Conservation (phyloP, 1,140 invertebrate species). For the Sitophilus oryzae region DNA sequence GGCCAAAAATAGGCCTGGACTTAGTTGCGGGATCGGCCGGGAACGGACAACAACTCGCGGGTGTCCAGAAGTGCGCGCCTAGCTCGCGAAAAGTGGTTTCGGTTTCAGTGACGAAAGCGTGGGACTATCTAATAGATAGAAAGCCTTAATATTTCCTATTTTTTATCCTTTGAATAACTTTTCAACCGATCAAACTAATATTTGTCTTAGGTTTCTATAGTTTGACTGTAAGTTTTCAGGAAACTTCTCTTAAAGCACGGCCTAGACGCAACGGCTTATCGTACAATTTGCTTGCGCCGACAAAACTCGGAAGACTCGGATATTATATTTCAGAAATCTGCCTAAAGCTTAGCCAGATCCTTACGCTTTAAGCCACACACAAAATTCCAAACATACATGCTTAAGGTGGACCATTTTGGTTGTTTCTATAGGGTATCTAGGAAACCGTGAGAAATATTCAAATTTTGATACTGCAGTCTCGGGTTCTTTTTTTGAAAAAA, state of each 20-base stretch:
- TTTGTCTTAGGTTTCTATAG: background rate
- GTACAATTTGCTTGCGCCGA: no score
- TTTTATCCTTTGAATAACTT: background rate
- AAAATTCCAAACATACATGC: no score
- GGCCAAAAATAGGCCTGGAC: slow-evolving; percentile 19
- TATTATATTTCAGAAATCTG: no score
- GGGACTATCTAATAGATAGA: background rate
- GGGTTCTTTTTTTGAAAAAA: no score
- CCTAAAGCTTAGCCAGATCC: background rate
- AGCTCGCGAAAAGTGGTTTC: slow-evolving; percentile 23
- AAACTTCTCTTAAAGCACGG: background rate
- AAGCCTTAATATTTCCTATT: background rate
- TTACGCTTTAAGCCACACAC: no score
- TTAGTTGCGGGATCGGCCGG: slow-evolving; percentile 23
- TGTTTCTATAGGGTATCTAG: no score
- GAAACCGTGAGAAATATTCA: no score
- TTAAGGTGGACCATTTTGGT: no score
- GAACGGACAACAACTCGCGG: slow-evolving; percentile 23
- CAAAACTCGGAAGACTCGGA: background rate
- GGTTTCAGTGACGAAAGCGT: background rate
- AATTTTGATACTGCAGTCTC: no score
- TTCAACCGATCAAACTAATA: slow-evolving; percentile 5
- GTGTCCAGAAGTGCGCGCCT: no score
- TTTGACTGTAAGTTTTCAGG: no score
- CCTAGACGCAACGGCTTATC: no score